Conservation (phyloP, 2,113 vertebrate species). For the Cavia aperea region DNA sequence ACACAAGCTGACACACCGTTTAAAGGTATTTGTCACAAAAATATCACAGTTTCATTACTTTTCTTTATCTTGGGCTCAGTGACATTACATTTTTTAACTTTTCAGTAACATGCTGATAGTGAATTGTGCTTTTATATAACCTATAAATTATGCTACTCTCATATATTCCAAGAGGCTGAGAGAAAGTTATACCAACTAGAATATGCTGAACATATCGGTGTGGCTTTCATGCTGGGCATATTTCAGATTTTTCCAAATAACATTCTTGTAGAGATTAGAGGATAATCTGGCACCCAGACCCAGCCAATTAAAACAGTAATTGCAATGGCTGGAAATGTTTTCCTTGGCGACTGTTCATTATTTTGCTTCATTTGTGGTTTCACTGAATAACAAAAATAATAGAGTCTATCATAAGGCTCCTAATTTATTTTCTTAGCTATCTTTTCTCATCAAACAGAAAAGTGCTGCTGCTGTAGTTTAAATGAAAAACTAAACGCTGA, state of each 20-base stretch:
- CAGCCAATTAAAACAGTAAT: constrained; percentile 81
- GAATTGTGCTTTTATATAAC: constrained; percentile 38
- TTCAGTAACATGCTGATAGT: constrained; percentile 47
- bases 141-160: constrained; percentile 54
- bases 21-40: constrained; percentile 1
- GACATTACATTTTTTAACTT: constrained; percentile 52
- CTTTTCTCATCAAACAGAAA: constrained; percentile 62
- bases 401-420: constrained; percentile 49
- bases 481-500: constrained; percentile 50
- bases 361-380: constrained; percentile 69
- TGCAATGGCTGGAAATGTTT: constrained; percentile 78
- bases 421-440: constrained; percentile 69
- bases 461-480: constrained; percentile 42
- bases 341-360: constrained; percentile 74
- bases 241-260: constrained; percentile 78
- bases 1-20: neutral
- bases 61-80: constrained; percentile 58
- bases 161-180: constrained; percentile 35
- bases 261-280: constrained; percentile 83
- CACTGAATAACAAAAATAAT: constrained; percentile 72
- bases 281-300: constrained; percentile 74
- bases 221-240: constrained; percentile 69
- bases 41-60: constrained; percentile 41
- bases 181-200: constrained; percentile 60
- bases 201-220: constrained; percentile 64